Conservation (phyloP, 2,888 invertebrate genomes). For the Tachina fera region DNA sequence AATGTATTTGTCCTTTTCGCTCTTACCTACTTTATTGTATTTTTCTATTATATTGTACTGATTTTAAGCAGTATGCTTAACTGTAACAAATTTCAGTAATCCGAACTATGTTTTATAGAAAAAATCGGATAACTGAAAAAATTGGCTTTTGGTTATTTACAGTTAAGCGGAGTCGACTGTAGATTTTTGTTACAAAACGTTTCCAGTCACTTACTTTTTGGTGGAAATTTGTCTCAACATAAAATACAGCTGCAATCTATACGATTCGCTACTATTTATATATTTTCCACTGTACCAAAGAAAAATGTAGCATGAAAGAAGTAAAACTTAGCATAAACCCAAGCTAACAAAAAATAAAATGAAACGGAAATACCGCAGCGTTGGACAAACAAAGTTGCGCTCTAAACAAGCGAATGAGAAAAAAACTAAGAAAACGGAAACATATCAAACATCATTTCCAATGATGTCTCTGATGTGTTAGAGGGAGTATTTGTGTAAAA, state of each 20-base stretch:
- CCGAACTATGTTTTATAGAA: too few species aligned
- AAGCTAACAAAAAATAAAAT: conserved; percentile 59
- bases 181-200: too few species aligned
- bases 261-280: not conserved
- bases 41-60: too few species aligned
- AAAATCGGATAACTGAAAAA: too few species aligned
- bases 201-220: too few species aligned
- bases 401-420: conserved; percentile 17
- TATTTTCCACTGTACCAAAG: not conserved
- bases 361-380: conserved; percentile 73
- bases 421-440: conserved; percentile 56
- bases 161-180: too few species aligned
- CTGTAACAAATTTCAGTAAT: too few species aligned
- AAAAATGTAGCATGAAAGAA: conserved; percentile 30
- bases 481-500: conserved; percentile 32
- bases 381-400: conserved; percentile 54
- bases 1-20: too few species aligned
- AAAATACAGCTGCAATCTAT: not conserved
- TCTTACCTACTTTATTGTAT: too few species aligned
- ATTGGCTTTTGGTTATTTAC: too few species aligned
- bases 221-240: too few species aligned
- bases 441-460: conserved; percentile 69
- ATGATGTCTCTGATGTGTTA: conserved; percentile 64
- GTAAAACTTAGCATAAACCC: conserved; percentile 58
- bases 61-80: too few species aligned